Evolutionary conservation across 2,888 invertebrate genomes (phyloP).

Genomic region (Scaptomyza reducta): DNA sequence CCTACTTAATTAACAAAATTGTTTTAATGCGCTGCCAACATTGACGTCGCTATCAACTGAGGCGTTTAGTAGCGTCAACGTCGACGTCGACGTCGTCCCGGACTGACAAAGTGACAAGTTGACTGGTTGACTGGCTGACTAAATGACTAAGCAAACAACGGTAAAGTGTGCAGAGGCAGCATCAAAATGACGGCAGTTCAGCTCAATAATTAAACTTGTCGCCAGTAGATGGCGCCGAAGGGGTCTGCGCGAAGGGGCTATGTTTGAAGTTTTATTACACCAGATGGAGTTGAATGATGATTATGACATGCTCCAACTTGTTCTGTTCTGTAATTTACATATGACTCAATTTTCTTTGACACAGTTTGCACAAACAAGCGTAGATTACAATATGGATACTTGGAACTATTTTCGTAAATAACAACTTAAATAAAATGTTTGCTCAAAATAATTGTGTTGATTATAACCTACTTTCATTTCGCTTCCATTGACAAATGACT

Average conservation of each 20-base stretch:
- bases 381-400: background rate
- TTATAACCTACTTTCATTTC: slow-evolving; percentile 19
- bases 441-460: slow-evolving; percentile 2
- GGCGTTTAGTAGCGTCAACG: slow-evolving; percentile 55
- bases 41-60: slow-evolving; percentile 54
- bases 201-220: slow-evolving; percentile 69
- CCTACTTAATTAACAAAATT: slow-evolving; percentile 79
- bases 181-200: slow-evolving; percentile 47
- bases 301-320: slow-evolving; percentile 19
- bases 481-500: slow-evolving; percentile 27
- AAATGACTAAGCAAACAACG: slow-evolving; percentile 71
- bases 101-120: slow-evolving; percentile 4
- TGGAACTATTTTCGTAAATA: background rate
- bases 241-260: background rate
- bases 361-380: slow-evolving; percentile 2
- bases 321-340: slow-evolving; percentile 18
- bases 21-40: slow-evolving; percentile 68
- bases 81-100: slow-evolving; percentile 34
- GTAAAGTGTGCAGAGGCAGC: slow-evolving; percentile 33
- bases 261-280: slow-evolving; percentile 21
- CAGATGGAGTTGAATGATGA: slow-evolving; percentile 16
- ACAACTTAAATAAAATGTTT: background rate
- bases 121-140: slow-evolving; percentile 44
- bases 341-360: slow-evolving; percentile 8
- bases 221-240: slow-evolving; percentile 36